Evolutionary conservation across 2,888 invertebrate species (phyloP).

Genomic region (Amphipoea lucens): DNA sequence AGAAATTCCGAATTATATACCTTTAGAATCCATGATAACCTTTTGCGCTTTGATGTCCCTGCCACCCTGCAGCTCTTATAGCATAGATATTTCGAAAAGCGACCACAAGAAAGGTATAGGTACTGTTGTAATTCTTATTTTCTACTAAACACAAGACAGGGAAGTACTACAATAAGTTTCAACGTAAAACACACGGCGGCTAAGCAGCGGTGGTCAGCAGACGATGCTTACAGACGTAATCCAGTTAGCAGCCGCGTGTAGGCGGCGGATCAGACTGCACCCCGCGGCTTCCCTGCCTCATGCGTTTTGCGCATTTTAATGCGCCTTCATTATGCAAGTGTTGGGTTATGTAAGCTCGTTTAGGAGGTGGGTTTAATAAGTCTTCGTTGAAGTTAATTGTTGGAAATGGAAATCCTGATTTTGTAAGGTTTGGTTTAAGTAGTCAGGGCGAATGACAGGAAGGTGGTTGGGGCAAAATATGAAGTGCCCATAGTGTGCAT

Average conservation of each 20-base stretch:
- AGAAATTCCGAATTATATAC: neutral
- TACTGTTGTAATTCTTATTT: neutral
- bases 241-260: conserved; percentile 59
- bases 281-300: conserved; percentile 66
- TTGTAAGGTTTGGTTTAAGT: neutral
- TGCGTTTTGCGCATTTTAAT: conserved; percentile 64
- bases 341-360: conserved; percentile 30
- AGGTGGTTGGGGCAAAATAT: neutral
- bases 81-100: neutral
- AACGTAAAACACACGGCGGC: conserved; percentile 10
- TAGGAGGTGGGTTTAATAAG: conserved; percentile 18
- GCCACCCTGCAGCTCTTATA: neutral
- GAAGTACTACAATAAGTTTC: conserved; percentile 14
- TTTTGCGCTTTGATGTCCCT: neutral
- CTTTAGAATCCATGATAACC: neutral
- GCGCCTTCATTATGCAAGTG: conserved; percentile 24
- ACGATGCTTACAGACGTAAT: conserved; percentile 56
- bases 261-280: conserved; percentile 57
- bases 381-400: conserved; percentile 18
- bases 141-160: neutral
- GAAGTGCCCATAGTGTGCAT: no score
- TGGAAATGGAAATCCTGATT: neutral
- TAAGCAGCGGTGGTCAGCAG: conserved; percentile 42
- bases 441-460: neutral
- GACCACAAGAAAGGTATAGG: neutral